Conservation (phyloP, 2,113 vertebrate genomes). For the Crocuta crocuta region DNA sequence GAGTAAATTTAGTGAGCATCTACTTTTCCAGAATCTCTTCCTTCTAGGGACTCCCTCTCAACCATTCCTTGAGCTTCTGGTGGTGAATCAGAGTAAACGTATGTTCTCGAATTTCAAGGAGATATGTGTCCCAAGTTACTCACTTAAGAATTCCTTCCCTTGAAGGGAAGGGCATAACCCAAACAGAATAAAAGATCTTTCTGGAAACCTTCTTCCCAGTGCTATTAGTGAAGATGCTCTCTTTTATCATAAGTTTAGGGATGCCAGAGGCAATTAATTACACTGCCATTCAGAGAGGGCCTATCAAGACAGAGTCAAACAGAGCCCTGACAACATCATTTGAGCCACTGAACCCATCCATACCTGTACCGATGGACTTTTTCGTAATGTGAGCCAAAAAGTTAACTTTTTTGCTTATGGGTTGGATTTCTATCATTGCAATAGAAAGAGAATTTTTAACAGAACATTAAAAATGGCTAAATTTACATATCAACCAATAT, state of each 20-base stretch:
- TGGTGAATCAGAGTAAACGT: not conserved
- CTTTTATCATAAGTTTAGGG: not conserved
- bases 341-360: not conserved
- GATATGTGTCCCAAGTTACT: not conserved
- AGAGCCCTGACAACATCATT: not conserved
- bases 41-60: not conserved
- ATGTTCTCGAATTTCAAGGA: not conserved
- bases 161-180: not conserved
- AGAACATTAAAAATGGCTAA: not conserved
- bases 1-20: slow-evolving; percentile 27
- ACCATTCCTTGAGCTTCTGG: slow-evolving; percentile 1
- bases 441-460: not conserved
- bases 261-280: not conserved
- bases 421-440: not conserved
- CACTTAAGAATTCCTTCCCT: not conserved
- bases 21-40: slow-evolving; percentile 40
- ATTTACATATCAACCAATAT: not conserved
- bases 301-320: not conserved
- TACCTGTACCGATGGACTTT: not conserved
- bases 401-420: not conserved
- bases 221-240: not conserved
- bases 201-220: not conserved
- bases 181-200: slow-evolving; percentile 24
- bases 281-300: not conserved
- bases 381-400: not conserved